Base-by-base conservation (phyloP, 2,888 invertebrate species). In the Metalampra italica region DNA sequence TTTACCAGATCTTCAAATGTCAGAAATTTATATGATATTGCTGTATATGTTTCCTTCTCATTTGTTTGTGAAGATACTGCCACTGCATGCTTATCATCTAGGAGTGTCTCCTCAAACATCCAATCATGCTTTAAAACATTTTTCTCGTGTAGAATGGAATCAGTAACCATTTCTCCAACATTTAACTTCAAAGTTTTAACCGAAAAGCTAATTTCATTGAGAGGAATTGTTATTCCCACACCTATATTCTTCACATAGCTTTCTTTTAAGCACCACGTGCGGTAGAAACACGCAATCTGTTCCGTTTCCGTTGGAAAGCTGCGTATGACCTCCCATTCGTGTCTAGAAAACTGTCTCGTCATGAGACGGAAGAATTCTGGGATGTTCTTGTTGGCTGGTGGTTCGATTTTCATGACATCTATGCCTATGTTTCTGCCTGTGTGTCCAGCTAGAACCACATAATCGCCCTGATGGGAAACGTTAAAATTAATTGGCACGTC, bases 251-350 rank as follows among this genome's bases (percentile, higher is more conserved):
- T 98, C 0, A 97, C 95, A 74, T 97, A 97, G 72, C 97, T 95
- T 78, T 98, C 98, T 81, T 98, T 98, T 44, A 98, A 87, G 64
- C 97, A 95, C 98, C 98, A 98, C 68, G 95, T 91, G 53, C 98
- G 91, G 77, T 94, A 97, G 81, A 98, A 98, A 68, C 93, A 93
- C 12, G 90, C 89, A 34, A 96, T 82, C 75, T 96, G 93, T n/a
- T 93, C 91, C 15, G 70, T 67, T 60, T 95, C 93, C 43, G 78
- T 82, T 9, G 78, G 68, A 52, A 82, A 86, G 37, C 85, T 83
- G 47, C 79, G 89, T 56, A 98, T 96, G 46, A 90, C 92, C 0
- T 72, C 70, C 98, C 98, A 98, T 81, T 98, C 98, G 1, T 83
- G 70, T 0, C 75, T 54, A 1, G 97, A 94, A 78, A 98, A 97